Evolutionary conservation across 2,113 vertebrate species (phyloP).

Genomic region (Tachycineta bicolor): DNA sequence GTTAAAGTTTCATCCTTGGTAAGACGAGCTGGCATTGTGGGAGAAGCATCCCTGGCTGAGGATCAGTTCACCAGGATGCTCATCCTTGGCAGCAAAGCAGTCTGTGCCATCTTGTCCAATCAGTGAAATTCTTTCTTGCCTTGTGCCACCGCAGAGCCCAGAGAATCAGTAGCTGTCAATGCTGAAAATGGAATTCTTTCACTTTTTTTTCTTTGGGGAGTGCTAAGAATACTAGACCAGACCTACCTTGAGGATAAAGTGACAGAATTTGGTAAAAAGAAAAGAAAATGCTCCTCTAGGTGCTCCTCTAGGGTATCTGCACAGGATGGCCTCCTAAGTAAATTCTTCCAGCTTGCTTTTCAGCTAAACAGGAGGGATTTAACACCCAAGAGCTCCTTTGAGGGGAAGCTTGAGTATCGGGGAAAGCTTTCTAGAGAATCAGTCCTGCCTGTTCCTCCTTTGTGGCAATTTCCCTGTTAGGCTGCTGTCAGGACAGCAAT

Average conservation of each 20-base stretch:
- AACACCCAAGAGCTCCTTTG: not conserved
- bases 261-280: not conserved
- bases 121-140: not conserved
- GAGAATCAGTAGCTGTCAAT: not conserved
- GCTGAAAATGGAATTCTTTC: not conserved
- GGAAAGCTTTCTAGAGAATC: not conserved
- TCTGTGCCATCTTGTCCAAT: not conserved
- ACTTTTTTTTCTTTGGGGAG: not conserved
- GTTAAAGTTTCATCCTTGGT: constrained; percentile 7
- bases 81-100: not conserved
- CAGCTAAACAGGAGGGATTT: not conserved
- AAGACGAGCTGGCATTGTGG: not conserved
- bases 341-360: not conserved
- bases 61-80: not conserved
- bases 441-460: not conserved
- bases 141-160: not conserved
- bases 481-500: not conserved
- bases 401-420: not conserved
- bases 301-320: not conserved
- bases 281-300: not conserved
- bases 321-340: not conserved
- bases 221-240: not conserved
- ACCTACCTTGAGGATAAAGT: not conserved
- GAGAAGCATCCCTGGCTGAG: not conserved
- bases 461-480: not conserved